phyloP scores from a whole-genome alignment of 2,797 vertebrate species.

The Rhinichthys osculus region DNA sequence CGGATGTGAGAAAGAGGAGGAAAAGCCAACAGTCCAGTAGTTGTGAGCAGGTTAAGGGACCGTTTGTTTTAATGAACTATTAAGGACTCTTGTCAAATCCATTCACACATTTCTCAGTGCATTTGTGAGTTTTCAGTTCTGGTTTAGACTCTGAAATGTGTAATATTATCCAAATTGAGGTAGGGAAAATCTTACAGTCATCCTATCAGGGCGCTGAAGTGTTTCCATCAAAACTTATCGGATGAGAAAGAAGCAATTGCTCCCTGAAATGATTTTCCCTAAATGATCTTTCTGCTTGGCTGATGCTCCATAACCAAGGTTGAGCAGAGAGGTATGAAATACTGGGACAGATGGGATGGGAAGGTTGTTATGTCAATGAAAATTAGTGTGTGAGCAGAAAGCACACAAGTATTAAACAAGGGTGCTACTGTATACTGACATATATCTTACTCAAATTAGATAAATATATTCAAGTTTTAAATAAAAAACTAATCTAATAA shows the following conservation, averaged over 20 bases:
- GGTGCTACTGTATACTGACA: too few species aligned
- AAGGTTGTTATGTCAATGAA: not conserved
- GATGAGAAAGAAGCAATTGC: conserved; percentile 39
- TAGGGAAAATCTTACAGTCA: not conserved
- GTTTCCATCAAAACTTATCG: conserved; percentile 35
- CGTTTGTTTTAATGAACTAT: conserved; percentile 30
- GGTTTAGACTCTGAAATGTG: not conserved
- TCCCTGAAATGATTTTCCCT: conserved; percentile 19
- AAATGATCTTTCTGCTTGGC: conserved; percentile 35
- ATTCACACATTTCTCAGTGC: not conserved
- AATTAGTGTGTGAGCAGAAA: conserved; percentile 2
- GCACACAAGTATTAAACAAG: not conserved
- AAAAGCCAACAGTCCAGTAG: conserved; percentile 12
- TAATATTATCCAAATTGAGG: conserved; percentile 18
- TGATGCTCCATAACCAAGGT: conserved; percentile 12
- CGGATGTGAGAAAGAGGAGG: not conserved
- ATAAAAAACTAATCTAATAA: not conserved
- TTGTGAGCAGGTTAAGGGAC: conserved; percentile 28
- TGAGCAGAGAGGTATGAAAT: conserved; percentile 36
- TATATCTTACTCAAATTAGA: not conserved
- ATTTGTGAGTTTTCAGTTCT: not conserved
- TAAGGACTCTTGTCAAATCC: not conserved
- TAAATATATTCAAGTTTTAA: not conserved
- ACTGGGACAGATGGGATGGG: conserved; percentile 7
- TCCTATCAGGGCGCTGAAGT: conserved; percentile 34